Percentiles rank a stretch among this genome's conserved stretches.
Evolutionary conservation across 1,140 invertebrate genomes (phyloP).

Genomic region (Pentalonia nigronervosa): DNA sequence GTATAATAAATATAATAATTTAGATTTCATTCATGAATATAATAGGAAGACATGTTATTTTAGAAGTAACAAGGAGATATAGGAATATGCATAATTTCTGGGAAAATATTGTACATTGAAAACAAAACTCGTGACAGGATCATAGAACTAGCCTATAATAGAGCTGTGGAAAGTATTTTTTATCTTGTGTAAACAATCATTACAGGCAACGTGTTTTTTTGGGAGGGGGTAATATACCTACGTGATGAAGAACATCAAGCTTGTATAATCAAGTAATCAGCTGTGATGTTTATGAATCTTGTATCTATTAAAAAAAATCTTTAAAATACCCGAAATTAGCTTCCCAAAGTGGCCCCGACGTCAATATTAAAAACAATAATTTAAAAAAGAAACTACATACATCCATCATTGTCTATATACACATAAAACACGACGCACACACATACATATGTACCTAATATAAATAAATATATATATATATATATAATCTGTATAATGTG

Average conservation of each 20-base stretch:
- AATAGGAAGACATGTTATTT: background rate
- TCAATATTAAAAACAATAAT: background rate
- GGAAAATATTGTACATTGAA: constrained; percentile 17
- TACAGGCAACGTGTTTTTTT: background rate
- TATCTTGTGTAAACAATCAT: constrained; percentile 52
- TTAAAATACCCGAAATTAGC: constrained; percentile 5
- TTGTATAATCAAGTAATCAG: constrained; percentile 17
- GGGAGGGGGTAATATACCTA: background rate
- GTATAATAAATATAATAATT: too few relatives aligned
- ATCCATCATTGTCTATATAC: background rate
- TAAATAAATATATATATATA: background rate
- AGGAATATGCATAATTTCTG: background rate
- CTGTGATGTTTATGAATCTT: background rate
- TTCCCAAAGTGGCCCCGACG: background rate
- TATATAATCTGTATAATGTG: background rate
- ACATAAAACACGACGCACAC: background rate
- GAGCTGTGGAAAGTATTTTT: background rate
- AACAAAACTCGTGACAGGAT: constrained; percentile 45
- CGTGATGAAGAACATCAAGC: background rate
- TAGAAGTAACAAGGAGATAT: background rate
- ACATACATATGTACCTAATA: too few relatives aligned
- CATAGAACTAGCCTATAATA: background rate
- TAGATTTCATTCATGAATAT: background rate
- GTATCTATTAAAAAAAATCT: constrained; percentile 28
- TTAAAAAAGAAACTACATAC: background rate